Evolutionary conservation across 2,888 invertebrate genomes (phyloP).

Genomic region (Sisyra terminalis): DNA sequence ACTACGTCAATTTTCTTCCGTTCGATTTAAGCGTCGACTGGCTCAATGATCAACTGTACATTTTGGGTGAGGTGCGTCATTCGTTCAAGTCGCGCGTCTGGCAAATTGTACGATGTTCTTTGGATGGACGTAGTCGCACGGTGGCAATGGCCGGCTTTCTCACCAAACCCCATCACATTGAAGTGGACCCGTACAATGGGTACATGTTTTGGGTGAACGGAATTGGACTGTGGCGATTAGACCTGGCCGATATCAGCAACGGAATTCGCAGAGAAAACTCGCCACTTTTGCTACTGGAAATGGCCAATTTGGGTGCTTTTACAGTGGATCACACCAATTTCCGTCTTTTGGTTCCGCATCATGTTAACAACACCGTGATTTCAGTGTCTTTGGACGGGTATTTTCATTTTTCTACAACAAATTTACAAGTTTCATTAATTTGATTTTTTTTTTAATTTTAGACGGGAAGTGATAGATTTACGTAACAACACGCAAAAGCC

Average conservation of each 20-base stretch:
- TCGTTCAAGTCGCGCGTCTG: constrained; percentile 31
- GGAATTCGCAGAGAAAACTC: constrained; percentile 52
- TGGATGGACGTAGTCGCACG: constrained; percentile 53
- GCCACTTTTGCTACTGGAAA: constrained; percentile 46
- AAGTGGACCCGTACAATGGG: constrained; percentile 89
- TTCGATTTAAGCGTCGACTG: constrained; percentile 71
- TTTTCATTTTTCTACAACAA: constrained; percentile 12
- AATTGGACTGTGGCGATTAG: constrained; percentile 57
- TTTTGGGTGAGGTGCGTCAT: constrained; percentile 55
- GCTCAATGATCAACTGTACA: constrained; percentile 71
- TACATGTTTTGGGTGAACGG: constrained; percentile 61
- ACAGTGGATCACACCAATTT: constrained; percentile 71
- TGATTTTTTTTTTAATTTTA: constrained; percentile 18
- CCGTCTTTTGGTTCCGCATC: constrained; percentile 58
- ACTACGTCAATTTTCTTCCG: constrained; percentile 44
- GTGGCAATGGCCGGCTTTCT: constrained; percentile 54
- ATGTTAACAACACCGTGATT: constrained; percentile 57
- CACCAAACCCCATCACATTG: constrained; percentile 58
- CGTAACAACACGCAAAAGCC: constrained; percentile 59
- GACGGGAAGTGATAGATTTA: constrained; percentile 53
- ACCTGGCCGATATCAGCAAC: constrained; percentile 59
- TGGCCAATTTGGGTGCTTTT: constrained; percentile 59
- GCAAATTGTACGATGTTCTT: constrained; percentile 60
- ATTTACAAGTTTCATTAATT: constrained; percentile 3
- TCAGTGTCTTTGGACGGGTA: constrained; percentile 72